Evolutionary conservation across 2,888 invertebrate species (phyloP).

Genomic region (Ophion slaviceki): DNA sequence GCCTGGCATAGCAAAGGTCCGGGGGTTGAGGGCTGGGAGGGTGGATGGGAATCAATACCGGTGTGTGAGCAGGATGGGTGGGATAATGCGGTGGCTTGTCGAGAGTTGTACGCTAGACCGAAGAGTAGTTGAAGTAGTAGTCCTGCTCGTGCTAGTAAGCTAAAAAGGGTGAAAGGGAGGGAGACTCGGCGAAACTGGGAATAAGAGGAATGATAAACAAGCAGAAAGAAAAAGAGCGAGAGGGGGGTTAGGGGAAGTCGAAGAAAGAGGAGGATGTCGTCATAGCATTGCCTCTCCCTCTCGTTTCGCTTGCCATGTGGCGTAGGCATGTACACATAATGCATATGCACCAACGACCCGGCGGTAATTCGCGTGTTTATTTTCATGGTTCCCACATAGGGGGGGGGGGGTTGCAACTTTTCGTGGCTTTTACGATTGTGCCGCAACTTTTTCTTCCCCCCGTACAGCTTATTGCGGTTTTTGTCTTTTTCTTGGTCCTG

Average conservation of each 20-base stretch:
- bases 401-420: constrained; percentile 20
- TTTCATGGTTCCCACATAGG: constrained; percentile 19
- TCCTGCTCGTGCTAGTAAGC: constrained; percentile 14
- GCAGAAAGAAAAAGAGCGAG: constrained; percentile 17
- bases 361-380: constrained; percentile 33
- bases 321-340: neutral
- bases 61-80: constrained; percentile 79
- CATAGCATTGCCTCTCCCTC: neutral
- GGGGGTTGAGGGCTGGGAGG: constrained; percentile 55
- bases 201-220: constrained; percentile 52
- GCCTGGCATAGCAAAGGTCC: constrained; percentile 57
- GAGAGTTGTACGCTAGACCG: constrained; percentile 74
- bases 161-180: constrained; percentile 43
- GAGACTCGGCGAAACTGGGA: constrained; percentile 40
- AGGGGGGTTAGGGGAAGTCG: constrained; percentile 10
- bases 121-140: constrained; percentile 51
- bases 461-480: constrained; percentile 15
- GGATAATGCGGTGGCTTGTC: constrained; percentile 81
- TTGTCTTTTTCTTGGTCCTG: constrained; percentile 6
- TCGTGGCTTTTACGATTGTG: constrained; percentile 37
- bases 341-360: constrained; percentile 15
- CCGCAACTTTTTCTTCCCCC: constrained; percentile 6
- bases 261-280: constrained; percentile 18
- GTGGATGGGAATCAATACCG: constrained; percentile 79
- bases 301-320: constrained; percentile 17